Base-by-base conservation (phyloP, 2,113 vertebrate species). In the Mesembrinibis cayennensis region DNA sequence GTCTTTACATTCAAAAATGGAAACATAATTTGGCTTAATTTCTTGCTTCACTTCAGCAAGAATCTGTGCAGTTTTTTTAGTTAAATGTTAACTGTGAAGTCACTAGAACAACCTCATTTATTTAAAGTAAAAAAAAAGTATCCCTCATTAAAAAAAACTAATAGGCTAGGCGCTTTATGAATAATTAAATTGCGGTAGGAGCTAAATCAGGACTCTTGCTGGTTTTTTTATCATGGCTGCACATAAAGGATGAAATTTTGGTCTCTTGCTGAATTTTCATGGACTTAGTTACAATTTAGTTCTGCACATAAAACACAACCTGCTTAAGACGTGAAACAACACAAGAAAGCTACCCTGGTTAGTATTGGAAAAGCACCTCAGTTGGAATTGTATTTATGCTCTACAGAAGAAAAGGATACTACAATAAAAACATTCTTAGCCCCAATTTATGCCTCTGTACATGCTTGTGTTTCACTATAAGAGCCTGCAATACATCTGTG, bases 1-100 rank as follows among this genome's bases (percentile, higher is more conserved):
- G 36, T 42, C 40, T 71, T 56, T 65, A 72, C 8, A 65, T 34
- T 87, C 30, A 86, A 80, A 95, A 95, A 82, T 38, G 18, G 71
- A 94, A 97, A 88, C 25, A 49, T 23, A 77, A 85, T 69, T 86
- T 58, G 26, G 53, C 42, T 66, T 77, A 38, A 80, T 80, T 94
- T 62, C 67, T 91, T 85, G 36, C 53, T 90, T 90, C 62, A 45
- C 19, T 87, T 96, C 69, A 82, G 34, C 47, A 87, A 63, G 45
- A 42, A 70, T 73, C 20, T 73, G 40, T 73, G 45, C 36, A 34
- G 1, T 22, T 3, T 70, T 85, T 88, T 71, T 44, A 83, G 14
- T 78, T 82, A 93, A 95, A 87, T 72, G 53, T 53, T 94, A 94
- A 89, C 56, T 69, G 8, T 53, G 36, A 95, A 95, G 25, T 62